Evolutionary conservation across 2,797 vertebrate species (phyloP).

Genomic region (Lepilemur septentrionalis): DNA sequence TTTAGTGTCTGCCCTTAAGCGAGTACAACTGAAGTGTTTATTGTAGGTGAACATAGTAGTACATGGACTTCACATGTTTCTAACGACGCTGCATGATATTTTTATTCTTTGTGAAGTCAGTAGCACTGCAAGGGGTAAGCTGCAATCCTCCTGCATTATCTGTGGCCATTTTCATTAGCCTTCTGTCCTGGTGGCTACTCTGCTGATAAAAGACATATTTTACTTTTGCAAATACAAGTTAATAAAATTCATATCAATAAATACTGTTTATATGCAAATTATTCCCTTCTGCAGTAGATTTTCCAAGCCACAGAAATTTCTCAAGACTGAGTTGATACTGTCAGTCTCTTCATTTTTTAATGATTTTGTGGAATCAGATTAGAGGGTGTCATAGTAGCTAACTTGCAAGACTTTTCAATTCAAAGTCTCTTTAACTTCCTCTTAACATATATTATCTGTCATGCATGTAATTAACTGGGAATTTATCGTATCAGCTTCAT

Average conservation of each 20-base stretch:
- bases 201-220: background rate
- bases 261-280: background rate
- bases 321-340: background rate
- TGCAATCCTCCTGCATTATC: background rate
- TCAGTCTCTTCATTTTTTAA: background rate
- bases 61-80: background rate
- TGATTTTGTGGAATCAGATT: constrained; percentile 58
- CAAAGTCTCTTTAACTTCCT: constrained; percentile 62
- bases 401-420: constrained; percentile 18
- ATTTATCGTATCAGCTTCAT: constrained; percentile 55
- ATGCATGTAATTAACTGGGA: constrained; percentile 55
- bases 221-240: background rate
- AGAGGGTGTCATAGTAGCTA: constrained; percentile 34
- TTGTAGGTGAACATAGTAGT: background rate
- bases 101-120: background rate
- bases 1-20: background rate
- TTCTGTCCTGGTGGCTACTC: background rate
- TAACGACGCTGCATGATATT: background rate
- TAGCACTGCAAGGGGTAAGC: background rate
- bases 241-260: background rate
- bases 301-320: constrained; percentile 30
- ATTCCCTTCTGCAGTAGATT: background rate
- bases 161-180: background rate
- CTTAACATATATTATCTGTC: constrained; percentile 39
- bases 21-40: too few species aligned